Percentiles rank a stretch among this genome's conserved stretches.
Evolutionary conservation across 2,888 invertebrate species (phyloP).

Genomic region (Microctonus aethiopoides): DNA sequence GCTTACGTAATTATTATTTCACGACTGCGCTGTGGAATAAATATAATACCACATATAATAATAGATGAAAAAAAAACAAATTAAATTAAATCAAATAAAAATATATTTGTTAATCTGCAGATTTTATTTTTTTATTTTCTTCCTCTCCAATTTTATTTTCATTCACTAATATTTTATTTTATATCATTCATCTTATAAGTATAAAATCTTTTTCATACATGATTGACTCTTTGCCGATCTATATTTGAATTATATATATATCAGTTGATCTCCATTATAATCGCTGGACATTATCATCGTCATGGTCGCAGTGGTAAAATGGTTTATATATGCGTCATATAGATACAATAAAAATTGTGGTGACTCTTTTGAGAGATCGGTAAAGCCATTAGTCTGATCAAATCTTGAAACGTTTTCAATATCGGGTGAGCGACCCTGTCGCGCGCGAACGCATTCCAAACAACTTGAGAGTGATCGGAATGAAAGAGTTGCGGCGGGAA

Average conservation of each 20-base stretch:
- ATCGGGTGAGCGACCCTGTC: conserved; percentile 27
- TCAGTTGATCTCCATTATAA: conserved; percentile 17
- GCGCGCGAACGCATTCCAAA: conserved; percentile 10
- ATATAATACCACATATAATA: neutral
- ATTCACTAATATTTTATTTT: neutral
- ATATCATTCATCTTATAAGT: neutral
- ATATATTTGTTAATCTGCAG: neutral
- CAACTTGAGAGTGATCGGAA: conserved; percentile 7
- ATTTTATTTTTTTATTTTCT: neutral
- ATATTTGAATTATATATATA: neutral
- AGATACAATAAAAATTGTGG: conserved; percentile 8
- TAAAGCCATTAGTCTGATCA: conserved; percentile 27
- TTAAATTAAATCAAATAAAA: neutral
- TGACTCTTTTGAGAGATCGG: conserved; percentile 2
- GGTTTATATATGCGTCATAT: neutral
- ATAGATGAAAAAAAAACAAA: neutral
- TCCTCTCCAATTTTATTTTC: neutral
- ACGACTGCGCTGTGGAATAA: neutral
- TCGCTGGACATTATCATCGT: conserved; percentile 16
- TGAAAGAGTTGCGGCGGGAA: conserved; percentile 8
- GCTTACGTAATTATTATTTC: neutral
- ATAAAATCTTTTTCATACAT: neutral
- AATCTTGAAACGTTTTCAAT: conserved; percentile 27
- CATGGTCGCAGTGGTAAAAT: neutral
- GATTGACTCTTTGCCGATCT: conserved; percentile 8